Base-by-base conservation (phyloP, 2,797 vertebrate species). In the Sebastolobus alascanus region DNA sequence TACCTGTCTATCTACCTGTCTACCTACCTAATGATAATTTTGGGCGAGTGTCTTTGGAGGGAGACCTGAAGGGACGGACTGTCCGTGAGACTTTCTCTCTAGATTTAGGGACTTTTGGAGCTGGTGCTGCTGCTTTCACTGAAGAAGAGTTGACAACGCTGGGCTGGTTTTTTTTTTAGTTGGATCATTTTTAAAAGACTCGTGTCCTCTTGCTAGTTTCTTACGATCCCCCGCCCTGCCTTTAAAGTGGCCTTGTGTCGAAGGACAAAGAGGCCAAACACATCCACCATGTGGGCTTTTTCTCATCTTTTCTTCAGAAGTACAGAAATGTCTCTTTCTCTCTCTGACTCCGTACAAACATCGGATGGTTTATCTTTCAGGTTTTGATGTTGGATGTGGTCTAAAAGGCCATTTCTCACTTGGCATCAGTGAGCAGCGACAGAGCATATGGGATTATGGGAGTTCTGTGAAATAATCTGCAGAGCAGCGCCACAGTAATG, bases 391-490 rank as follows among this genome's bases (percentile, higher is more conserved):
- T 91, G 80, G 77, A 79, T 72, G 77, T 33, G 52, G 68, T 92
- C 83, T 85, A 85, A 84, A 80, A 87, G 83, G 83, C 87, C 67
- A 90, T 92, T 89, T 82, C 86, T 94, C 92, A 95, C 83, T 79
- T 72, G 69, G 84, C 87, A 90, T 85, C 84, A 78, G 82, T 68
- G 83, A 91, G 79, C 63, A 65, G 80, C 58, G 40, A 69, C 75
- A 64, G 69, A 75, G 70, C 88, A 84, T 79, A 68, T 89, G 90
- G 91, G 92, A 93, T 94, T 94, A 95, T 85, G 83, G 90, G 90
- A 92, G 86, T 79, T 63, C 79, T 67, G 89, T 86, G 89, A 93
- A 94, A 94, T 94, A 91, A 94, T 94, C 89, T 92, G 82, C 83
- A 78, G 91, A 91, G 89, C 89, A 83, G 89, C 52, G 43, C 76